Evolutionary conservation across 2,888 invertebrate species (phyloP).

Genomic region (Mongoloraphidia duomilia): DNA sequence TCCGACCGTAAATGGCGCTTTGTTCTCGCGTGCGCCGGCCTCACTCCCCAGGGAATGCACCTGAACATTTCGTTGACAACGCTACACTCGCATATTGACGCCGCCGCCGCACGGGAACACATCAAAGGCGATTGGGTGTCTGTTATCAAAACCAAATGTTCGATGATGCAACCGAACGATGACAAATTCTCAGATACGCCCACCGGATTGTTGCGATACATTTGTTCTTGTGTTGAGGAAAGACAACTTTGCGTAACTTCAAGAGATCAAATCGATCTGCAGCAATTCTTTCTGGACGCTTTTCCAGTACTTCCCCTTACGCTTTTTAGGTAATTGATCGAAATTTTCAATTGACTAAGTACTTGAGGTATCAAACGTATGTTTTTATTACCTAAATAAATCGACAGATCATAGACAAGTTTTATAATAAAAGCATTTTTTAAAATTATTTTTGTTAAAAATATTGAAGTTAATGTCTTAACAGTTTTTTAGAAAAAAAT

Average conservation of each 20-base stretch:
- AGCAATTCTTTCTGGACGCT: constrained; percentile 20
- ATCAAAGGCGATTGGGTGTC: constrained; percentile 27
- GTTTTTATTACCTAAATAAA: no score
- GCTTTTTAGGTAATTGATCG: constrained; percentile 17
- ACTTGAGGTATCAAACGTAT: no score
- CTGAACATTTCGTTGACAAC: constrained; percentile 20
- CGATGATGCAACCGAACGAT: constrained; percentile 16
- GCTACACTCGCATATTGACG: constrained; percentile 23
- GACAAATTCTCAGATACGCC: constrained; percentile 21
- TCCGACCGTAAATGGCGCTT: constrained; percentile 26
- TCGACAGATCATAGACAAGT: no score
- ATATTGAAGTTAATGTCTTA: neutral
- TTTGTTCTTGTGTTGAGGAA: constrained; percentile 16
- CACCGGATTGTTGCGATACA: constrained; percentile 25
- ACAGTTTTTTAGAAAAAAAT: neutral
- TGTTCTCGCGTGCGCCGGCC: constrained; percentile 26
- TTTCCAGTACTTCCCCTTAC: constrained; percentile 26
- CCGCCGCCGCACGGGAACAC: constrained; percentile 21
- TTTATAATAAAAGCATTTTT: neutral
- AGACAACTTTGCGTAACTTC: constrained; percentile 6
- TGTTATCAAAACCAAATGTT: constrained; percentile 21
- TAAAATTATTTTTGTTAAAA: neutral
- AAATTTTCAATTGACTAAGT: no score
- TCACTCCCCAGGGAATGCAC: constrained; percentile 16
- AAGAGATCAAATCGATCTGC: constrained; percentile 15